Conservation (phyloP, 37 sponge, comb jelly and placozoan genomes). For the Halisarca cf. caerulea region DNA sequence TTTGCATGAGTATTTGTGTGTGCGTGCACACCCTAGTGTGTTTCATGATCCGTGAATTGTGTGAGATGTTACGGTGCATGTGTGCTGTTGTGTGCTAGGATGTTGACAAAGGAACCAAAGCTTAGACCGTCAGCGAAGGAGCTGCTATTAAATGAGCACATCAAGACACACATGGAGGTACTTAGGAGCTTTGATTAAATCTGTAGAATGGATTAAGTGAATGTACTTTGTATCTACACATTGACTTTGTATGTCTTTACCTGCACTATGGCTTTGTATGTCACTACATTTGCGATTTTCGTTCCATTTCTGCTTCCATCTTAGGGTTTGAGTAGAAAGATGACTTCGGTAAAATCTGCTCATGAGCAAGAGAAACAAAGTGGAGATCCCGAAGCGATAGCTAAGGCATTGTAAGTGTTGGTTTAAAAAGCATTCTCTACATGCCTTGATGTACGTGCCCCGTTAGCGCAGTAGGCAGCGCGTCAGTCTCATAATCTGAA, state of each 20-base stretch:
- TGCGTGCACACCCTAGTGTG: too few relatives aligned
- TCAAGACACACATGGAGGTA: slow-evolving; percentile 78
- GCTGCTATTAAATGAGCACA: slow-evolving; percentile 74
- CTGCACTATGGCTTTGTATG: too few relatives aligned
- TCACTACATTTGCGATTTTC: too few relatives aligned
- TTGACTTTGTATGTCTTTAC: slow-evolving; percentile 1
- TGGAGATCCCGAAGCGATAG: slow-evolving; percentile 74
- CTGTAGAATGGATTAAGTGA: neutral
- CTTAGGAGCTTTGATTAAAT: too few relatives aligned
- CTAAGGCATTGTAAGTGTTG: slow-evolving; percentile 71
- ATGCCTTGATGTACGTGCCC: slow-evolving; percentile 47
- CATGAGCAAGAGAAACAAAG: neutral
- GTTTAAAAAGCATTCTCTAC: neutral
- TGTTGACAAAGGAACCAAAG: slow-evolving; percentile 87
- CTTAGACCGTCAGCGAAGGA: slow-evolving; percentile 81
- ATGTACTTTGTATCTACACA: neutral
- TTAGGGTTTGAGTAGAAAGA: slow-evolving; percentile 59
- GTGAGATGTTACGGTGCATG: neutral
- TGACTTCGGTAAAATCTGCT: slow-evolving; percentile 27
- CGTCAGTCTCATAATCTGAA: slow-evolving; percentile 99
- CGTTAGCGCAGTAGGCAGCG: slow-evolving; percentile 97
- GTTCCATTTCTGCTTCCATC: neutral
- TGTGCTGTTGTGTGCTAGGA: too few relatives aligned
- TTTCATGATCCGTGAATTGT: too few relatives aligned
- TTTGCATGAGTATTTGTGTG: too few relatives aligned